Conservation (phyloP, 2,113 vertebrate species). For the Gobio gobio region DNA sequence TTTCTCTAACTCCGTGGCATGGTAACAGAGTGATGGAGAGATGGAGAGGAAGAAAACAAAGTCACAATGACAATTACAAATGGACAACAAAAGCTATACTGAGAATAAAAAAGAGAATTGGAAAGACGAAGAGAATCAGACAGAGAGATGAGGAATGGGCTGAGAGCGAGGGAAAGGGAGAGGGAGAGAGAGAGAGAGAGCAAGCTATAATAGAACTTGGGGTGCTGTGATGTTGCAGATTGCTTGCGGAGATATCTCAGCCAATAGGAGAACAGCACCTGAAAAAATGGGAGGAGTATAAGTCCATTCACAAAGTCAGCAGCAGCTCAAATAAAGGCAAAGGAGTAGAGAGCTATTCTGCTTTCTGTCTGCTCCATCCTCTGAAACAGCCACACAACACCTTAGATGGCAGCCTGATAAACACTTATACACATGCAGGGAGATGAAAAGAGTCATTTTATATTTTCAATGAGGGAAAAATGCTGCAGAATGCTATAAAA, state of each 20-base stretch:
- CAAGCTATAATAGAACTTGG: slow-evolving; percentile 64
- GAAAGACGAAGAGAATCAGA: slow-evolving; percentile 5
- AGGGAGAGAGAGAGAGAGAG: slow-evolving; percentile 12
- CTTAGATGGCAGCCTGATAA: not conserved
- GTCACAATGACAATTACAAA: not conserved
- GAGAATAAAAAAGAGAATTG: slow-evolving; percentile 1
- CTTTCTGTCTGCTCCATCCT: slow-evolving; percentile 37
- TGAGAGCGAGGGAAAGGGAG: not conserved
- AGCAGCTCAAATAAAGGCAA: slow-evolving; percentile 52
- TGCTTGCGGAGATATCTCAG: slow-evolving; percentile 66
- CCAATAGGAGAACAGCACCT: slow-evolving; percentile 60
- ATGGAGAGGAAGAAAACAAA: slow-evolving; percentile 1
- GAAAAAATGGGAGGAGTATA: slow-evolving; percentile 53
- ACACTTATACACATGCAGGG: not conserved
- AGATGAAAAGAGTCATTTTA: not conserved
- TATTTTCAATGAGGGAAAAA: not conserved
- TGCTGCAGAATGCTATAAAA: not conserved
- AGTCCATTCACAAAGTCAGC: slow-evolving; percentile 62
- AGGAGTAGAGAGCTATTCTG: slow-evolving; percentile 46
- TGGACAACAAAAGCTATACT: not conserved
- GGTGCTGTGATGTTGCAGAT: slow-evolving; percentile 62
- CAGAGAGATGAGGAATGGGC: not conserved
- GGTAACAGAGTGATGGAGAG: not conserved
- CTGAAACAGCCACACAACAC: not conserved
- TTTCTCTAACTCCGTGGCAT: slow-evolving; percentile 6